Evolutionary conservation across 2,797 vertebrate genomes (phyloP), one percentile per base, ranked within the genome.

Genomic region (Tadarida brasiliensis): DNA sequence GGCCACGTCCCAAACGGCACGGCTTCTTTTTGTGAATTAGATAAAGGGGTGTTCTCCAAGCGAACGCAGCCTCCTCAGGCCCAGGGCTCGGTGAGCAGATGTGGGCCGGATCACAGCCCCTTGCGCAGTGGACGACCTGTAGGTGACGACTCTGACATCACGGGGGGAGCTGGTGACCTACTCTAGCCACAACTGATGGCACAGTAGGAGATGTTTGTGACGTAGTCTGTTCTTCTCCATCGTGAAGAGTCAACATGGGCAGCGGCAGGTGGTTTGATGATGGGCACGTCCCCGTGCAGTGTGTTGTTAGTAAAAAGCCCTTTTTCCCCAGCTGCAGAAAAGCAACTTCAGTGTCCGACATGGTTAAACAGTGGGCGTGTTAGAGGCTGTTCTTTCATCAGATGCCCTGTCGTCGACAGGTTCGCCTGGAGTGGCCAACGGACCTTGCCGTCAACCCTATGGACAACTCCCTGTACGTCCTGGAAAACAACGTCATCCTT

Each of bases 401-500:
- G 61, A 77, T 71, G 47, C 96, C 93, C 12, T 98, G 90, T 97
- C 98, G 97, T 97, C 97, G 68, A 56, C 98, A 99, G 99, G 99
- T 99, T 96, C 99, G 99, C 95, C 99, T 99, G 91, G 99, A 99
- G 97, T 99, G 99, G 99, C 99, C 99, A 56, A 99, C 99, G 24
- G 99, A 99, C 98, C 99, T 99, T 90, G 99, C 99, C 33, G 99
- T 99, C 97, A 99, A 99, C 98, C 99, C 99, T 93, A 99, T 99
- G 99, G 99, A 99, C 98, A 99, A 99, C 98, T 99, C 99, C 56
- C 99, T 99, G 96, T 99, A 99, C 61, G 99, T 99, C 83, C 98
- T 99, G 97, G 99, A 99, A 98, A 99, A 99, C 98, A 99, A 99
- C 84, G 99, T 99, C 97, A 99, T 99, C 98, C 99, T 99, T 19